A percentile compares a stretch with the other conserved stretches of the same genome.
Conservation (phyloP, 2,113 vertebrate species). For the Forbesichthys agassizii region DNA sequence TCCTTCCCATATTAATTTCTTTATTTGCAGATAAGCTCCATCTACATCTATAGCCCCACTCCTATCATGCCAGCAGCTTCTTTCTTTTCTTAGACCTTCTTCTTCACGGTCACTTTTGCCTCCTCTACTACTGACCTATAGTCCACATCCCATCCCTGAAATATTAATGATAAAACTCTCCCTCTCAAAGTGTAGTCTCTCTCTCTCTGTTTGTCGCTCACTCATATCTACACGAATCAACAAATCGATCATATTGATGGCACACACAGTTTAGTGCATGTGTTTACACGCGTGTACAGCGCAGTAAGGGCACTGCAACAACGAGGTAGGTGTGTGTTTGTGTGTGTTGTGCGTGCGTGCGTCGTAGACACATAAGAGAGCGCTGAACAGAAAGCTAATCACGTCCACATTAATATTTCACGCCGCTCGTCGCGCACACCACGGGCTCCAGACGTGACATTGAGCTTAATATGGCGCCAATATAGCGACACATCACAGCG, state of each 20-base stretch:
- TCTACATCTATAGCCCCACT: slow-evolving; percentile 3
- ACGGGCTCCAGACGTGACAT: not conserved
- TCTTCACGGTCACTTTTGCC: slow-evolving; percentile 32
- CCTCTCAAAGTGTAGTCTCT: not conserved
- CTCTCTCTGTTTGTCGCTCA: not conserved
- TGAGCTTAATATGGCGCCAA: slow-evolving; percentile 41
- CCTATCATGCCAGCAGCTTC: slow-evolving; percentile 16
- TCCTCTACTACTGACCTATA: slow-evolving; percentile 66
- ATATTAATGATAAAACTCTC: slow-evolving; percentile 63
- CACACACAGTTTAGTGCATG: not conserved
- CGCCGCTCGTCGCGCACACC: slow-evolving; percentile 33
- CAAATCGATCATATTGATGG: not conserved
- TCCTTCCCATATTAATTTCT: slow-evolving; percentile 11
- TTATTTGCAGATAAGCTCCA: not conserved
- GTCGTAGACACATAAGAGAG: not conserved
- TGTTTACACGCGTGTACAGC: slow-evolving; percentile 21
- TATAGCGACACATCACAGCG: slow-evolving; percentile 36
- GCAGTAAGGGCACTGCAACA: slow-evolving; percentile 30
- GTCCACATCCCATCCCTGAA: slow-evolving; percentile 58
- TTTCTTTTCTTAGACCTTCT: not conserved
- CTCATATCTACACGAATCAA: no score
- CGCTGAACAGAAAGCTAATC: slow-evolving; percentile 24
- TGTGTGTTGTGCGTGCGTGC: not conserved
- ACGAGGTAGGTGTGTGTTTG: not conserved
- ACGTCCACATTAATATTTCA: slow-evolving; percentile 67